These are phyloP conservation scores for Pantala flavescens DNA, from an alignment of 1,140 invertebrate species.

Conservation along the genomic window DNA sequence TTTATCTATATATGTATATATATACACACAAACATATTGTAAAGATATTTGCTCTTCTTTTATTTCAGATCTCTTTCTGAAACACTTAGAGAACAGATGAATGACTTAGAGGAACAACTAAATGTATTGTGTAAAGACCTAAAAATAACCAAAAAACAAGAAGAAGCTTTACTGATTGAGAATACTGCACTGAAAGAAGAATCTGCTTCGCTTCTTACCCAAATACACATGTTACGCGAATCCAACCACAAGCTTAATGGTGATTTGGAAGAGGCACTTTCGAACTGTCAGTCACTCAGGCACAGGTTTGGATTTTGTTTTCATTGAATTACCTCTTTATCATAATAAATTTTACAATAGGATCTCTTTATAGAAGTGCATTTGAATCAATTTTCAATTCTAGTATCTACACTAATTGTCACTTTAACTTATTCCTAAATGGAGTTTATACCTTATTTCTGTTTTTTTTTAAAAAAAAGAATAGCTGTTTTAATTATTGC, in stretches of 20 bases:
- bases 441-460: too few species aligned
- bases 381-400: too few species aligned
- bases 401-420: too few species aligned
- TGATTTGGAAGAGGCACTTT: constrained; percentile 39
- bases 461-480: too few species aligned
- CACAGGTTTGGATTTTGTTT: not conserved
- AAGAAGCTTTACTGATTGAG: constrained; percentile 38
- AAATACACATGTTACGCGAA: constrained; percentile 48
- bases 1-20: too few species aligned
- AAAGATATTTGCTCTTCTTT: too few species aligned
- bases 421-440: too few species aligned
- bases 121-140: constrained; percentile 19
- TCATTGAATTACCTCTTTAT: not conserved
- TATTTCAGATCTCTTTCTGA: not conserved
- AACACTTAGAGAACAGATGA: constrained; percentile 19
- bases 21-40: too few species aligned
- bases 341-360: too few species aligned
- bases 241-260: constrained; percentile 41
- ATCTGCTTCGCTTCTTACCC: constrained; percentile 48
- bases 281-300: not conserved
- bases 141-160: constrained; percentile 12
- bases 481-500: too few species aligned
- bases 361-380: too few species aligned
- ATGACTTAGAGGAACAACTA: constrained; percentile 23
- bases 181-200: constrained; percentile 50